These are phyloP conservation scores for Caenorhabditis parvicauda DNA, from an alignment of 2,888 invertebrate species.

Conservation along the genomic window DNA sequence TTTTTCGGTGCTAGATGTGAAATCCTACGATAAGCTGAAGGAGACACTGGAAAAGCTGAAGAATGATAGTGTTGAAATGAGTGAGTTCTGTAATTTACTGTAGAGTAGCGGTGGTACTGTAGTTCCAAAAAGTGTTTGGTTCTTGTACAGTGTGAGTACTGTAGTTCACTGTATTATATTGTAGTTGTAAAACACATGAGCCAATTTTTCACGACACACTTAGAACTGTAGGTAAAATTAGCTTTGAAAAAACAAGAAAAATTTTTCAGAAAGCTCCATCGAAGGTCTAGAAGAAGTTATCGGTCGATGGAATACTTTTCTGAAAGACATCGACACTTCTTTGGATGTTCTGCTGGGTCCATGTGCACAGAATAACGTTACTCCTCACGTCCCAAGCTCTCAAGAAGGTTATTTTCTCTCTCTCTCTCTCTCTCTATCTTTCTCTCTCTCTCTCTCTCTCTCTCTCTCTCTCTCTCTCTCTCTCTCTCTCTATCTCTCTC, in stretches of 20 bases:
- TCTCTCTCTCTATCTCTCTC: too few relatives aligned
- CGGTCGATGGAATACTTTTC: conserved; percentile 18
- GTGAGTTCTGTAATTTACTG: too few relatives aligned
- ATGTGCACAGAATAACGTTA: too few relatives aligned
- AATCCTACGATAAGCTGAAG: conserved; percentile 18
- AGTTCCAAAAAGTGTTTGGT: background rate
- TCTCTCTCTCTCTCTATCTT: conserved; percentile 8
- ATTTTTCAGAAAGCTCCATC: conserved; percentile 21
- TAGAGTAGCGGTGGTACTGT: background rate
- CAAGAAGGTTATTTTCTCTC: conserved; percentile 4
- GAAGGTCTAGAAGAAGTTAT: conserved; percentile 17
- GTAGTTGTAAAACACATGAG: too few relatives aligned
- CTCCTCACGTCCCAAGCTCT: too few relatives aligned
- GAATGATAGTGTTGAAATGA: conserved; percentile 22
- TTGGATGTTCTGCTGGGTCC: conserved; percentile 25
- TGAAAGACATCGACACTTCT: conserved; percentile 25
- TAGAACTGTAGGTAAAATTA: too few relatives aligned
- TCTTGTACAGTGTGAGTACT: too few relatives aligned
- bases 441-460: background rate
- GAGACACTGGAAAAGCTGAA: conserved; percentile 21
- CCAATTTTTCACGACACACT: too few relatives aligned
- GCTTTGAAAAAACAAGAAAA: background rate
- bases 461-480: background rate
- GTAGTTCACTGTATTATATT: too few relatives aligned
- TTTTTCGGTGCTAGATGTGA: conserved; percentile 31